These are phyloP conservation scores for Chymomyza amoena DNA, from an alignment of 2,888 invertebrate species.

Conservation along the genomic window DNA sequence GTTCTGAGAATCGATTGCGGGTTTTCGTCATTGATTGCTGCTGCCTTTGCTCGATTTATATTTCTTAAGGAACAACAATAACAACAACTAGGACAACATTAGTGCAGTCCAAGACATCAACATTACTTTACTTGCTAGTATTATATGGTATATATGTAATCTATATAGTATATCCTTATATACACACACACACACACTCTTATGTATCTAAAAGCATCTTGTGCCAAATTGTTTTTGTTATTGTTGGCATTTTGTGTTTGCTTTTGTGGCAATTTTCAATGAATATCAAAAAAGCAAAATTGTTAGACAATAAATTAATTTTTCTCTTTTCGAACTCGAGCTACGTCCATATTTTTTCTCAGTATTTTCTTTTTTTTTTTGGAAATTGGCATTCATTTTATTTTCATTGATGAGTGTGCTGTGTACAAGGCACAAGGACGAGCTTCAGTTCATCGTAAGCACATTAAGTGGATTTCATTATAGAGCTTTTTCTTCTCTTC, in stretches of 20 bases:
- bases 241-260: constrained; percentile 1
- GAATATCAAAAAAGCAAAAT: constrained; percentile 52
- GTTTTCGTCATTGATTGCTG: constrained; percentile 1
- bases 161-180: constrained; percentile 7
- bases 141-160: not conserved
- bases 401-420: constrained; percentile 42
- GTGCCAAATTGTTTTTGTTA: constrained; percentile 1
- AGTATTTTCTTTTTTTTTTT: constrained; percentile 1
- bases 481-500: constrained; percentile 5
- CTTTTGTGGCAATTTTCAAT: constrained; percentile 52
- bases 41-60: constrained; percentile 9
- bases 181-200: not conserved
- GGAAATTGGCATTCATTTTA: constrained; percentile 63
- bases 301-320: constrained; percentile 63
- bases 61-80: constrained; percentile 12
- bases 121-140: constrained; percentile 38
- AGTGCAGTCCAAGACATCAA: constrained; percentile 33
- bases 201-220: constrained; percentile 17
- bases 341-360: not conserved
- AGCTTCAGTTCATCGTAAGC: constrained; percentile 32
- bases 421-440: not conserved
- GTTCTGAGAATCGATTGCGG: constrained; percentile 57
- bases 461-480: constrained; percentile 32
- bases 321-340: constrained; percentile 18
- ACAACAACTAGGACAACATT: no score